A percentile compares a stretch with the other conserved stretches of the same genome.
phyloP scores from a whole-genome alignment of 2,888 invertebrate genomes.

The Smittia sp. region DNA sequence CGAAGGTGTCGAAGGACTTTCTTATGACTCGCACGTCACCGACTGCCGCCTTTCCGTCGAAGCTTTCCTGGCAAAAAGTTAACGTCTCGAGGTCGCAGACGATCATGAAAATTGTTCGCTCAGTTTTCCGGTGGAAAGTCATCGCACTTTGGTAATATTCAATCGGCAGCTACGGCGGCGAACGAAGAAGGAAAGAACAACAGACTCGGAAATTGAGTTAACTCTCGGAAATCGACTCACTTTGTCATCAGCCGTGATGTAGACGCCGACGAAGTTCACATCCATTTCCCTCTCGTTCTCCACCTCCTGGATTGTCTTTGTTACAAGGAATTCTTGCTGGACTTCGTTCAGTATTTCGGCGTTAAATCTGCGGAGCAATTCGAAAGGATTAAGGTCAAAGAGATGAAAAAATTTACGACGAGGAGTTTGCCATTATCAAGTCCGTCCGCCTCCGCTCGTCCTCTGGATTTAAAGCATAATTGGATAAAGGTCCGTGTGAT shows the following conservation, averaged over 20 bases:
- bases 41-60: background rate
- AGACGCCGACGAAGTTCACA: conserved; percentile 30
- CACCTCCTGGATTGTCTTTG: conserved; percentile 7
- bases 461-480: no score
- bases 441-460: no score
- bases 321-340: conserved; percentile 1
- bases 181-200: background rate
- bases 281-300: background rate
- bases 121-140: conserved; percentile 15
- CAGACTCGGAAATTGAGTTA: background rate
- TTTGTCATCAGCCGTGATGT: conserved; percentile 17
- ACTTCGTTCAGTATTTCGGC: background rate
- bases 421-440: no score
- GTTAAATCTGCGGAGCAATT: background rate
- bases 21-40: conserved; percentile 1
- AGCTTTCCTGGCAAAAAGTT: background rate
- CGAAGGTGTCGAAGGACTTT: conserved; percentile 9
- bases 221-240: conserved; percentile 8
- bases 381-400: background rate
- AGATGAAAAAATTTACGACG: no score
- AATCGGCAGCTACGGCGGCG: background rate
- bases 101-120: conserved; percentile 15
- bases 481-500: no score
- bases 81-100: conserved; percentile 6
- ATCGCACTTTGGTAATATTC: conserved; percentile 30